phyloP scores from a whole-genome alignment of 53 echinoderm and acorn worm genomes.

The Mesocentrotus franciscanus region DNA sequence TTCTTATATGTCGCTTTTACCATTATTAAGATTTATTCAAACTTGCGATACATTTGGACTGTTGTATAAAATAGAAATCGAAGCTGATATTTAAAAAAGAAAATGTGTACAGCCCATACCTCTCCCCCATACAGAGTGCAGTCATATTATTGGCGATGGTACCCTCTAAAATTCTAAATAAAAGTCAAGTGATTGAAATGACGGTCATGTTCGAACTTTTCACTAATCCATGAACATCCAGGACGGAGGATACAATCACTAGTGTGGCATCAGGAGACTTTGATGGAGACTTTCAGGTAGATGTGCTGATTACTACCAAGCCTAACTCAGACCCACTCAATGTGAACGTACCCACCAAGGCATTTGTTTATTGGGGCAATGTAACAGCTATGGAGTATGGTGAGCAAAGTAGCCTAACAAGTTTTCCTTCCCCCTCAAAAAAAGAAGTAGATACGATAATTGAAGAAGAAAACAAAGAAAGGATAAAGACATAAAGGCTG shows the following conservation, averaged over 20 bases:
- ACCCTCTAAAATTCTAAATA: not conserved
- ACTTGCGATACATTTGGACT: no score
- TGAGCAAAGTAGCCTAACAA: constrained; percentile 18
- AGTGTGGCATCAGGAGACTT: constrained; percentile 93
- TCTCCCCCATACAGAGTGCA: no score
- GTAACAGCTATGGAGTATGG: constrained; percentile 54
- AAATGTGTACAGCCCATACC: no score
- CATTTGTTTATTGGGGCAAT: constrained; percentile 83
- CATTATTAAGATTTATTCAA: no score
- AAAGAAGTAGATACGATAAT: not conserved
- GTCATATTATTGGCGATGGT: no score
- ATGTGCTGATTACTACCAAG: constrained; percentile 82
- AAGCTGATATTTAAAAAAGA: no score
- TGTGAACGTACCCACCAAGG: constrained; percentile 65
- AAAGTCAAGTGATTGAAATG: not conserved
- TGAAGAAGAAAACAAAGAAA: not conserved
- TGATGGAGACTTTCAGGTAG: constrained; percentile 88
- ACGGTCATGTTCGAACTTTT: not conserved
- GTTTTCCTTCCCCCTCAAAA: not conserved
- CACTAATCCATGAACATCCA: constrained; percentile 12
- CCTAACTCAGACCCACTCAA: constrained; percentile 66
- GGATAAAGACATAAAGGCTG: no score
- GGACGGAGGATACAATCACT: constrained; percentile 81
- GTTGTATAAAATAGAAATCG: no score
- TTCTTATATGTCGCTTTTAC: no score